Evolutionary conservation across 2,888 invertebrate genomes (phyloP).

Genomic region (Cheilosia impressa): DNA sequence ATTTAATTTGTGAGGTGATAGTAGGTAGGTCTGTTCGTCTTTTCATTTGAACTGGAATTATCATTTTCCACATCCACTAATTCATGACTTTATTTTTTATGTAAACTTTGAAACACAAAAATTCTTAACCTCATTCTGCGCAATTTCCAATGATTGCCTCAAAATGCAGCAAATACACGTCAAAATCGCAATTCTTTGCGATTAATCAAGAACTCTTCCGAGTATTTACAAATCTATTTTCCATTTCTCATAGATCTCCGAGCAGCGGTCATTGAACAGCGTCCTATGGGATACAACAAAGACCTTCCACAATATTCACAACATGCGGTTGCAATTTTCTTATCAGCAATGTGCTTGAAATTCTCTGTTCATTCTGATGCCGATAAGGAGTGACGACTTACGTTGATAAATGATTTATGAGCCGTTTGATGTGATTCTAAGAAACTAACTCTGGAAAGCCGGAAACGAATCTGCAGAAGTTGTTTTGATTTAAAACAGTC

Average conservation of each 20-base stretch:
- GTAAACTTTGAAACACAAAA: no score
- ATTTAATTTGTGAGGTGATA: no score
- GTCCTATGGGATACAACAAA: not conserved
- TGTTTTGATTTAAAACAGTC: not conserved
- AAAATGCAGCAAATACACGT: no score
- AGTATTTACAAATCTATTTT: no score
- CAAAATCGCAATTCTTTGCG: no score
- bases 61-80: no score
- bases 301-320: constrained; percentile 27
- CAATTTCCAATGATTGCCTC: no score
- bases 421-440: not conserved
- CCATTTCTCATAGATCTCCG: not conserved
- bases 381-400: not conserved
- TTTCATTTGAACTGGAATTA: no score
- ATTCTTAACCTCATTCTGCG: no score
- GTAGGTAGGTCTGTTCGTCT: no score
- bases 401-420: not conserved
- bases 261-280: constrained; percentile 33
- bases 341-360: constrained; percentile 14
- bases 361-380: not conserved
- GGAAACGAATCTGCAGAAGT: constrained; percentile 7
- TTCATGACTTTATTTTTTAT: no score
- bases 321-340: constrained; percentile 2
- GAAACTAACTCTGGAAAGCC: not conserved
- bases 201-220: no score